phyloP scores from a whole-genome alignment of 2,113 vertebrate genomes.

The Pavo muticus region DNA sequence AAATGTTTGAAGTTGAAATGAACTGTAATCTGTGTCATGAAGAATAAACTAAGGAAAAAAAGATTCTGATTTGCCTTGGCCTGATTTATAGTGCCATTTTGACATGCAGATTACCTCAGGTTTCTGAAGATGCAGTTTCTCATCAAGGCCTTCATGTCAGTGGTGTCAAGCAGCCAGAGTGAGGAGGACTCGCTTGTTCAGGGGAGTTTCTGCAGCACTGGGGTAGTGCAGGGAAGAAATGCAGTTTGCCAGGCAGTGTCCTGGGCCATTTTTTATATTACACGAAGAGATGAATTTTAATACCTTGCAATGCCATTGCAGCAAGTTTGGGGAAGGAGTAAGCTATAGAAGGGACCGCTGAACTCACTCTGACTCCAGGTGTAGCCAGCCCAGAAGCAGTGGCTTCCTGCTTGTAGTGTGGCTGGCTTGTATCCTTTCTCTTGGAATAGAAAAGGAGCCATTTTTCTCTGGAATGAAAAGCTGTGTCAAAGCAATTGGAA shows the following conservation, averaged over 20 bases:
- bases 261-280: neutral
- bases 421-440: neutral
- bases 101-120: neutral
- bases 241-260: neutral
- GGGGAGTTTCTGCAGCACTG: fast-evolving
- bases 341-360: fast-evolving
- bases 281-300: neutral
- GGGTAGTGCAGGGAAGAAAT: neutral
- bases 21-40: neutral
- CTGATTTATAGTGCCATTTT: neutral
- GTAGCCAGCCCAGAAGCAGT: neutral
- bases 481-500: neutral
- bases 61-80: neutral
- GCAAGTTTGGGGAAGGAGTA: neutral
- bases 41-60: neutral
- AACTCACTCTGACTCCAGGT: neutral
- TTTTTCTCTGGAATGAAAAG: neutral
- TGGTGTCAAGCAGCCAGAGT: neutral
- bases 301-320: neutral
- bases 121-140: neutral
- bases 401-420: neutral
- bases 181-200: neutral
- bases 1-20: neutral
- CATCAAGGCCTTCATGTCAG: fast-evolving
- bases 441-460: neutral